Evolutionary conservation across 1,140 invertebrate genomes (phyloP).

Genomic region (Drosophila triauraria): DNA sequence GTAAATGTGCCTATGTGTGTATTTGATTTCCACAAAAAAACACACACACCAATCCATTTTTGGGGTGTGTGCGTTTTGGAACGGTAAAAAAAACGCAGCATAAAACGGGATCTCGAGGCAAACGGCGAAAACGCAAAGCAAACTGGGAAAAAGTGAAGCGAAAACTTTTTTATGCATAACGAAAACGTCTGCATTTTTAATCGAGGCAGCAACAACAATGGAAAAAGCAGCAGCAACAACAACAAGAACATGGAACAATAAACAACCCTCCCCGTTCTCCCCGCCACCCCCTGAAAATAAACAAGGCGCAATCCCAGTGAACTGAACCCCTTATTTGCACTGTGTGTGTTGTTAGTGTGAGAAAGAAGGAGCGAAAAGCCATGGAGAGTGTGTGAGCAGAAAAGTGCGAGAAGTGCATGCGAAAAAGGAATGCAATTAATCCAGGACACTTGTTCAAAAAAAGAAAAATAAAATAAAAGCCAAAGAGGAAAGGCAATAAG

Average conservation of each 20-base stretch:
- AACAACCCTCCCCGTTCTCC: conserved; percentile 41
- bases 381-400: conserved; percentile 13
- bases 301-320: conserved; percentile 46
- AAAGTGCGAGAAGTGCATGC: conserved; percentile 38
- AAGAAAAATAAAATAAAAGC: neutral
- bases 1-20: conserved; percentile 24
- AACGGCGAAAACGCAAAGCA: conserved; percentile 50
- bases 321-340: conserved; percentile 60
- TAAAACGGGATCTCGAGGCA: conserved; percentile 29
- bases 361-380: conserved; percentile 17
- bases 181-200: conserved; percentile 76
- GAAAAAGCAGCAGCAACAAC: conserved; percentile 31
- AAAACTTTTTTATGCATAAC: conserved; percentile 66
- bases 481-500: neutral
- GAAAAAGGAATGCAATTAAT: conserved; percentile 35
- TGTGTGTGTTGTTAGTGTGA: conserved; percentile 30
- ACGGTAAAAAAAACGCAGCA: conserved; percentile 32
- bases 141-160: conserved; percentile 40
- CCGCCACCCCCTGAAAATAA: conserved; percentile 39
- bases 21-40: conserved; percentile 16
- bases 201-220: conserved; percentile 69
- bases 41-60: neutral
- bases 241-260: conserved; percentile 48
- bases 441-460: conserved; percentile 38
- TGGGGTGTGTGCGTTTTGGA: conserved; percentile 32